These are phyloP conservation scores for Epicampocera succincta DNA, from an alignment of 2,888 invertebrate species.

Conservation along the genomic window DNA sequence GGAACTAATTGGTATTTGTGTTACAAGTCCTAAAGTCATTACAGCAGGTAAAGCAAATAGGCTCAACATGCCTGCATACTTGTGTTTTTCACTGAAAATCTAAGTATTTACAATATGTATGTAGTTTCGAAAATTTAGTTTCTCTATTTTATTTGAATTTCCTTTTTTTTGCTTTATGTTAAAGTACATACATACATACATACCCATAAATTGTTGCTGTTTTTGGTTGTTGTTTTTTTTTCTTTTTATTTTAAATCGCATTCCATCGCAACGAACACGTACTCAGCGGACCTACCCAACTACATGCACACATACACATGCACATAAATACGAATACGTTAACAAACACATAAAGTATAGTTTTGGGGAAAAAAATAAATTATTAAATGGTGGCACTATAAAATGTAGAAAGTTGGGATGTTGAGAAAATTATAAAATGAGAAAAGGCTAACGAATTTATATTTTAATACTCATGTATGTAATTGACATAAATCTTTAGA, in stretches of 20 bases:
- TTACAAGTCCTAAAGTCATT: too few species aligned
- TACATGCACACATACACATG: conserved; percentile 22
- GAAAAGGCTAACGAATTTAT: conserved; percentile 27
- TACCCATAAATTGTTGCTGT: conserved; percentile 1
- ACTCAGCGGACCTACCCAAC: conserved; percentile 58
- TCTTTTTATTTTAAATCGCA: conserved; percentile 69
- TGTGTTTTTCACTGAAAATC: too few species aligned
- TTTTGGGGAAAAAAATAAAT: conserved; percentile 34
- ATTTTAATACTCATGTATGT: neutral
- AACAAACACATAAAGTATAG: conserved; percentile 26
- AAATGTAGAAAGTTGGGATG: conserved; percentile 70
- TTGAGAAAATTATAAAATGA: conserved; percentile 38
- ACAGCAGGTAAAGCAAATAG: too few species aligned
- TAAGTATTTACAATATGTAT: too few species aligned
- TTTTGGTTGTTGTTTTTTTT: conserved; percentile 46
- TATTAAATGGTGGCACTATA: conserved; percentile 64
- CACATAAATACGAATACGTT: conserved; percentile 1
- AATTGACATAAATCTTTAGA: too few species aligned
- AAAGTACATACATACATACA: neutral
- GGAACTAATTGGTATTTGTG: too few species aligned
- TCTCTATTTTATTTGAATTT: neutral
- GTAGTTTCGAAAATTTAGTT: neutral
- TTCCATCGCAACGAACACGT: conserved; percentile 71
- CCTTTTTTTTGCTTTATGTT: conserved; percentile 8
- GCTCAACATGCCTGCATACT: too few species aligned